Evolutionary conservation across 2,113 vertebrate genomes (phyloP).

Genomic region (Scortum barcoo): DNA sequence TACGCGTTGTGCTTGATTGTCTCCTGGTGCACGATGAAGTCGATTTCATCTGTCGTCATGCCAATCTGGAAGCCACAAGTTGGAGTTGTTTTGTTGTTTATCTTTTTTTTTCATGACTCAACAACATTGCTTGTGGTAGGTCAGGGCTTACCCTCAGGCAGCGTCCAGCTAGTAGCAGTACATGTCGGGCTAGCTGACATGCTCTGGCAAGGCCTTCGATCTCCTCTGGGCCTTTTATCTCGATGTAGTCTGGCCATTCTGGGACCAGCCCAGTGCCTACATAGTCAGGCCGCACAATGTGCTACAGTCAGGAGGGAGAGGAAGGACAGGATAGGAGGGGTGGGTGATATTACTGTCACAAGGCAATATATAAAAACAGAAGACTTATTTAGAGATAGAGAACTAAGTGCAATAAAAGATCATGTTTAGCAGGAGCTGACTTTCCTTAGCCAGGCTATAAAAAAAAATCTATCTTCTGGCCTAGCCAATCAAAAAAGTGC

Average conservation of each 20-base stretch:
- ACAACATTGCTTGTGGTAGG: neutral
- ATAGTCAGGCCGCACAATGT: constrained; percentile 96
- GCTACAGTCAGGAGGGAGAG: constrained; percentile 82
- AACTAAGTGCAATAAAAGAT: neutral
- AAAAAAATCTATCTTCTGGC: neutral
- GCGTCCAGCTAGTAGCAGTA: constrained; percentile 91
- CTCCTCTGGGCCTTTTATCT: constrained; percentile 97
- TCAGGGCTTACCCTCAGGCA: constrained; percentile 88
- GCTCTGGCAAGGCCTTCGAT: constrained; percentile 92
- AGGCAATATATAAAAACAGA: neutral
- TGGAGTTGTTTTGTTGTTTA: neutral
- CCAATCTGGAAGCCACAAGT: constrained; percentile 88
- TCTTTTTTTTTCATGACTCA: neutral
- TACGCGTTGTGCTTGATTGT: constrained; percentile 94
- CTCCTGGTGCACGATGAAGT: constrained; percentile 95
- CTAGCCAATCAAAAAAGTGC: neutral
- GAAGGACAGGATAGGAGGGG: neutral
- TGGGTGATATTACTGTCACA: neutral
- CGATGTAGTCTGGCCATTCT: constrained; percentile 94
- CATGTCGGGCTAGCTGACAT: constrained; percentile 93
- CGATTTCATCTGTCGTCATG: constrained; percentile 98
- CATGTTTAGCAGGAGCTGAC: neutral
- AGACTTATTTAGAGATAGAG: neutral
- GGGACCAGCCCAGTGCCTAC: constrained; percentile 91
- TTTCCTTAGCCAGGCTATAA: neutral